Evolutionary conservation across 2,113 vertebrate genomes (phyloP).

Genomic region (Ctenodactylus gundi): DNA sequence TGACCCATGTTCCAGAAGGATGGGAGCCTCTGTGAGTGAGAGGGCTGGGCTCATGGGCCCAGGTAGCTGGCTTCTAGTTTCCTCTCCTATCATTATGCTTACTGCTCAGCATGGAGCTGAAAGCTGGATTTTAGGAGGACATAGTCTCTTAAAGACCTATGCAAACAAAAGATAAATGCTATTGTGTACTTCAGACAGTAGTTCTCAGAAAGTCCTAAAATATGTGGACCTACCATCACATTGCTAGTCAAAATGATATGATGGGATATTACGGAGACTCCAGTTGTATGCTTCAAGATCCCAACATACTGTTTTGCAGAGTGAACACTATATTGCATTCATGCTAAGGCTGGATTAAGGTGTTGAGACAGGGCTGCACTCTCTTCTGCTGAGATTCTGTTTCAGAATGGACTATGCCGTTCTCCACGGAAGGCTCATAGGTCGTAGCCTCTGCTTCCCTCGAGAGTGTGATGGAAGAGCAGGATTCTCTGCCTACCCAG

Average conservation of each 20-base stretch:
- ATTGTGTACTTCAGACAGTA: not conserved
- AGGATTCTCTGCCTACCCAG: not conserved
- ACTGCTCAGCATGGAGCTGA: not conserved
- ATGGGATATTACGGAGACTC: not conserved
- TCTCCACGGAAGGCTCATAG: not conserved
- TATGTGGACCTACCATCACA: not conserved
- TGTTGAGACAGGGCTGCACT: not conserved
- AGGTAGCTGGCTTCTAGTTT: not conserved
- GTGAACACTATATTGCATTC: not conserved
- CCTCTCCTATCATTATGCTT: not conserved
- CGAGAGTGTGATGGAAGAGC: not conserved
- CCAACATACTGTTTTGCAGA: not conserved
- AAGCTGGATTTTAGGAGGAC: not conserved
- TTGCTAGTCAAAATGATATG: not conserved
- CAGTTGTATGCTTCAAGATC: not conserved
- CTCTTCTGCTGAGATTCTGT: not conserved
- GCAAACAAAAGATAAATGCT: not conserved
- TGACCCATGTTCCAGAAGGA: not conserved
- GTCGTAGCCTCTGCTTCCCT: not conserved
- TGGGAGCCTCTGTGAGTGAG: not conserved
- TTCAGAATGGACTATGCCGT: not conserved
- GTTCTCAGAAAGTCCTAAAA: not conserved
- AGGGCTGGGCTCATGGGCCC: not conserved
- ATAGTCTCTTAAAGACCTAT: not conserved
- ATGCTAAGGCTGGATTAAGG: not conserved